Conservation (phyloP, 92 coral and sea anemone species). For the Phenganax marumi region DNA sequence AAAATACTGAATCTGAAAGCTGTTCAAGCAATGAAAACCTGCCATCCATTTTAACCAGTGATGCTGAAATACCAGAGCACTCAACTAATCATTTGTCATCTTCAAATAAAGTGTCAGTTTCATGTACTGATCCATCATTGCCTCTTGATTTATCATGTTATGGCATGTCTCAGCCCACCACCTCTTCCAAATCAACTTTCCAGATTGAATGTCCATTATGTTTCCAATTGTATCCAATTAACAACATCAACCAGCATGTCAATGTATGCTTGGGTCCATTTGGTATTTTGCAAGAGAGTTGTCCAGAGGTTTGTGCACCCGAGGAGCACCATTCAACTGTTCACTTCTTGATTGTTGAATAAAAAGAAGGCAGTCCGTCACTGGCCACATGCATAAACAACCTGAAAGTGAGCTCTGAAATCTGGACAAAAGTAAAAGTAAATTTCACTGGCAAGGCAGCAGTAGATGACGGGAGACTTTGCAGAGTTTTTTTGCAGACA, state of each 20-base stretch:
- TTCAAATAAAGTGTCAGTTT: neutral
- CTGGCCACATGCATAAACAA: neutral
- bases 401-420: neutral
- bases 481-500: neutral
- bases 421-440: neutral
- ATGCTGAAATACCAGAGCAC: too few species aligned
- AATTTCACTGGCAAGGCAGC: neutral
- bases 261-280: conserved; percentile 7
- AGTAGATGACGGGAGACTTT: neutral
- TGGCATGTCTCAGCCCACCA: neutral
- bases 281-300: neutral
- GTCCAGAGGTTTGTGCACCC: neutral
- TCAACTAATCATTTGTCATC: neutral
- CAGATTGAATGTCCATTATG: conserved; percentile 15
- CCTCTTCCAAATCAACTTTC: conserved; percentile 12
- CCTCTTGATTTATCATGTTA: neutral
- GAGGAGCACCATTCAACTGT: neutral
- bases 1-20: too few species aligned
- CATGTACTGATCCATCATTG: neutral
- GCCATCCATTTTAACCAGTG: too few species aligned
- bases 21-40: too few species aligned
- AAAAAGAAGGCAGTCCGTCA: neutral
- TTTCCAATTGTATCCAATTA: neutral
- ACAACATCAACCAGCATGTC: neutral
- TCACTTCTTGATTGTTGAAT: neutral